Conservation (phyloP, 2,888 invertebrate species). For the Minunthozetes semirufus region DNA sequence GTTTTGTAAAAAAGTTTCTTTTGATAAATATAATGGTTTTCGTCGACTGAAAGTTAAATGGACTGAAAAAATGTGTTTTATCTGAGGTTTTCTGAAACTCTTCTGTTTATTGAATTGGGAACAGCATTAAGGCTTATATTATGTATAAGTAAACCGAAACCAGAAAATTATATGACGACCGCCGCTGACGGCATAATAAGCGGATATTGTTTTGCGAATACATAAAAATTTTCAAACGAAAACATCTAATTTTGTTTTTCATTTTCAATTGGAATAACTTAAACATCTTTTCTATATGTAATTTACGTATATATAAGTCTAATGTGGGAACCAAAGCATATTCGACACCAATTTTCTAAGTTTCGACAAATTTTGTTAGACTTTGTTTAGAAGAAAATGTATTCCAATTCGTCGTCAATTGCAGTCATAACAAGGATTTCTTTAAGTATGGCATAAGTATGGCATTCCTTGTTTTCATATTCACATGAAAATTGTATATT, state of each 20-base stretch:
- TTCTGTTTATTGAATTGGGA: too few relatives aligned
- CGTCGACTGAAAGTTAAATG: too few relatives aligned
- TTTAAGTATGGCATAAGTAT: neutral
- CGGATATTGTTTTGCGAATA: neutral
- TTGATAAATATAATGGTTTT: too few relatives aligned
- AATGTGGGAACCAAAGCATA: constrained; percentile 21
- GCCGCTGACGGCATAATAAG: constrained; percentile 7
- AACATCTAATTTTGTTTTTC: constrained; percentile 12
- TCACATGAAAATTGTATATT: constrained; percentile 10
- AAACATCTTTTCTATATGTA: too few relatives aligned
- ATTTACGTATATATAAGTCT: neutral
- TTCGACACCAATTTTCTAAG: neutral
- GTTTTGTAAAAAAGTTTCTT: too few relatives aligned
- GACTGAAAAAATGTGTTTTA: neutral
- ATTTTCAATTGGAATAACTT: neutral
- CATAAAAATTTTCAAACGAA: neutral
- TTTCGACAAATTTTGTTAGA: neutral
- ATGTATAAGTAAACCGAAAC: neutral
- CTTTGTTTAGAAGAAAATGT: neutral
- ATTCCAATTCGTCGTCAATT: neutral
- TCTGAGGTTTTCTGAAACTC: neutral
- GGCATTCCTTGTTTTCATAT: neutral
- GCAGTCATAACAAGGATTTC: neutral
- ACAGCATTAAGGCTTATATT: too few relatives aligned
- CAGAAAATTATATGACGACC: constrained; percentile 5